Base-by-base conservation (phyloP, 2,888 invertebrate species). In the Caenorhabditis sulstoni region DNA sequence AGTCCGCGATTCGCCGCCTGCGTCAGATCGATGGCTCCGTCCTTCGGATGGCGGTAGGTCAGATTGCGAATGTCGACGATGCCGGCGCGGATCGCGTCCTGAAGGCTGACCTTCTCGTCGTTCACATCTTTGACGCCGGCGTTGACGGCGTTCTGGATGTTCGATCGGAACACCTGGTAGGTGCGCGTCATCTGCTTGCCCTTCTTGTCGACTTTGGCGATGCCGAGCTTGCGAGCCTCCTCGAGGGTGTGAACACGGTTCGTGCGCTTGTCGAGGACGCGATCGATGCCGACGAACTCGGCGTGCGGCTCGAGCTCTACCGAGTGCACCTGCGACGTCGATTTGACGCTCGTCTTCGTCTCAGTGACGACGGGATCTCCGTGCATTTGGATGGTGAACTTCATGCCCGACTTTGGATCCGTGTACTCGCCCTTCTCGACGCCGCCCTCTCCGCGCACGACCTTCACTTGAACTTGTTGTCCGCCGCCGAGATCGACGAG, bases 61-160 rank as follows among this genome's bases (percentile, higher is more conserved):
- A 87, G 79, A 9, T 80, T 74, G 23, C 80, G 75, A 62, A 90
- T 88, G 90, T 95, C 95, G 73, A 97, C 94, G 52, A 95, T 92
- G 81, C 95, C 95, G 90, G 93, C 93, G 84, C 93, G 93, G 12
- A 94, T 94, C 45, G 97, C 96, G 91, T 96, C 95, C 88, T 95
- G 94, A 82, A 97, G 94, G 39, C 94, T 93, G 93, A 92, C 93
- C 93, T 93, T 93, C 90, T 94, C 94, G 68, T 94, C 94, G 83
- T 93, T 93, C 4, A 93, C 91, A 67, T 94, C 93, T 81, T 96
- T 92, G 81, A 94, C 92, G 23, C 95, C 95, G 65, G 79, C 81
- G 79, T 94, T 93, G 1, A 96, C 93, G 14, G 96, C 95, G 50
- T 87, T 79, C 49, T 87, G 82, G 75, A 90, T 87, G 84, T 89